A percentile compares a stretch with the other conserved stretches of the same genome.
phyloP scores from a whole-genome alignment of 2,797 vertebrate species.

The Labeo calbasu region DNA sequence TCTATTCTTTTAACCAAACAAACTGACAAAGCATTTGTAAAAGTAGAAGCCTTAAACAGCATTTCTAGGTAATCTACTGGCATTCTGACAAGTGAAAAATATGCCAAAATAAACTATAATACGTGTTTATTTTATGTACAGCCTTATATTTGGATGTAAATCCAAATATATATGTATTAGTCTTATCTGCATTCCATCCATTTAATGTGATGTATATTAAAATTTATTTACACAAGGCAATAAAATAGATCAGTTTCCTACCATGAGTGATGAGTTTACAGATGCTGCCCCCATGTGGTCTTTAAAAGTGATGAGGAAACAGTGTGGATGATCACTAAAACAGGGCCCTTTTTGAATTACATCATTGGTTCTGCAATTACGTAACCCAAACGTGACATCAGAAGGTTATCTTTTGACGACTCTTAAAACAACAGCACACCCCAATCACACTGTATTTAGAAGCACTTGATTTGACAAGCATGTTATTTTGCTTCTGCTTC shows the following conservation, averaged over 20 bases:
- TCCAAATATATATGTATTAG: too few species aligned
- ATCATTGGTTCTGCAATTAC: not conserved
- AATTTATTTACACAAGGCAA: not conserved
- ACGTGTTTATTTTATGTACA: not conserved
- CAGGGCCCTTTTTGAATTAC: not conserved
- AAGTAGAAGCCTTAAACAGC: not conserved
- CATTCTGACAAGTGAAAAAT: not conserved
- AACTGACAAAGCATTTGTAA: not conserved
- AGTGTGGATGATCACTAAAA: not conserved
- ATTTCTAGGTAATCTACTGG: not conserved
- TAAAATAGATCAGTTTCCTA: not conserved
- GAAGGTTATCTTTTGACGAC: not conserved
- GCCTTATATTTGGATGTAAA: not conserved
- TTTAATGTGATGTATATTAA: not conserved
- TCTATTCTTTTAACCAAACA: not conserved
- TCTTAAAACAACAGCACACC: not conserved
- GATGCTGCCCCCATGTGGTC: conserved; percentile 39
- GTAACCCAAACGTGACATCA: not conserved
- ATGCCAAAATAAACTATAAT: not conserved
- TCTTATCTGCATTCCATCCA: not conserved
- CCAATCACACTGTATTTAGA: not conserved
- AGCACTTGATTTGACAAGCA: not conserved
- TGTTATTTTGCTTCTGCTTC: not conserved
- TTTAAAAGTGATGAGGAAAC: not conserved
- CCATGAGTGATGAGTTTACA: conserved; percentile 1